phyloP scores from a whole-genome alignment of 2,888 invertebrate genomes.

The Eremobia ochroleuca region DNA sequence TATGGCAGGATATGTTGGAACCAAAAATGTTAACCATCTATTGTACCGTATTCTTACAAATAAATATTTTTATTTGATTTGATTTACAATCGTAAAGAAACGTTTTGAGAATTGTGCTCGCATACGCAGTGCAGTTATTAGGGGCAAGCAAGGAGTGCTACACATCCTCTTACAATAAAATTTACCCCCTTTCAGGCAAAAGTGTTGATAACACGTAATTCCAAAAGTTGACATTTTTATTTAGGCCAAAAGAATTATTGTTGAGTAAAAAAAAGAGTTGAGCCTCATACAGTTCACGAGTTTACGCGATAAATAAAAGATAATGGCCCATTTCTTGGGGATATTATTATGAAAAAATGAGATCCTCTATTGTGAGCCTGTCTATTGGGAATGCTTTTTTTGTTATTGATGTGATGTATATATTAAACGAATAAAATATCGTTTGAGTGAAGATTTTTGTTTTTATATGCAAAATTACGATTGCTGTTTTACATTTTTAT shows the following conservation, averaged over 20 bases:
- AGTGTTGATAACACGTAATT: slow-evolving; percentile 58
- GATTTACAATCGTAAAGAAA: not conserved
- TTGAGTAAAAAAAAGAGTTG: slow-evolving; percentile 79
- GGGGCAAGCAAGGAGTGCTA: not conserved
- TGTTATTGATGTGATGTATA: slow-evolving; percentile 64
- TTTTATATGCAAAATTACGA: slow-evolving; percentile 26
- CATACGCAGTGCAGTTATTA: too few species aligned
- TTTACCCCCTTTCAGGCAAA: slow-evolving; percentile 21
- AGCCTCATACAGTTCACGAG: slow-evolving; percentile 75
- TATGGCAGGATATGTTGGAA: too few species aligned
- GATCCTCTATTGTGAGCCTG: slow-evolving; percentile 72
- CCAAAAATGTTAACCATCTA: too few species aligned
- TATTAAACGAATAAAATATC: slow-evolving; percentile 47
- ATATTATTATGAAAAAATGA: slow-evolving; percentile 82
- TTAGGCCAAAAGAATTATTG: slow-evolving; percentile 71
- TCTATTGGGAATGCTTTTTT: slow-evolving; percentile 68
- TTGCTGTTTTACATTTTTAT: slow-evolving; percentile 1
- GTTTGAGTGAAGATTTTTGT: slow-evolving; percentile 21
- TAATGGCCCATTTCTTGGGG: slow-evolving; percentile 84
- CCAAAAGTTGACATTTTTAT: slow-evolving; percentile 72
- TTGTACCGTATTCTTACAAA: too few species aligned
- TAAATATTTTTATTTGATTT: too few species aligned
- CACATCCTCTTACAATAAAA: slow-evolving; percentile 9
- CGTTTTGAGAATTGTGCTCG: not conserved
- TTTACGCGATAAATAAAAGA: slow-evolving; percentile 82